A percentile compares a stretch with the other conserved stretches of the same genome.
Conservation (phyloP, 2,797 vertebrate species). For the Neosalanx taihuensis region DNA sequence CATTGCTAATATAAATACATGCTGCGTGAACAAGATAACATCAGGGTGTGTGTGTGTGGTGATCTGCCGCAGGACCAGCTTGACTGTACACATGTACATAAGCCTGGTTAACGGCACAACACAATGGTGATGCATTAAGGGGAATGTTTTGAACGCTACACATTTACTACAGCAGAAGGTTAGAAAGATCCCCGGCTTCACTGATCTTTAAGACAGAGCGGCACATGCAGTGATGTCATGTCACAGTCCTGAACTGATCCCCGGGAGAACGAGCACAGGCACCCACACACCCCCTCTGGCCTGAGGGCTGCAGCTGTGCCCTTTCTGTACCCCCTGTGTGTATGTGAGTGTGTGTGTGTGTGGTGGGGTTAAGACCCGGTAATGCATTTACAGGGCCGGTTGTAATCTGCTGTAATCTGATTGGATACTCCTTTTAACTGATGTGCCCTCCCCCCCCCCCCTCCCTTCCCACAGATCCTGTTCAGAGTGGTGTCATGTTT, state of each 20-base stretch:
- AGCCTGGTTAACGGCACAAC: background rate
- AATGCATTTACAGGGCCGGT: conserved; percentile 32
- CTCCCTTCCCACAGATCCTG: conserved; percentile 17
- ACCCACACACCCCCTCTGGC: background rate
- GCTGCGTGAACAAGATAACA: background rate
- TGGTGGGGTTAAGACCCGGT: conserved; percentile 11
- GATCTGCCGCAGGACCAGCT: background rate
- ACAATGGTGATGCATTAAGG: background rate
- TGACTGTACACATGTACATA: too few relatives aligned
- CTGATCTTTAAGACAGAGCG: conserved; percentile 27
- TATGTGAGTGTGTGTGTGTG: conserved; percentile 29
- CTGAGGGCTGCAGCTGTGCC: conserved; percentile 25
- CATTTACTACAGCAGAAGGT: background rate
- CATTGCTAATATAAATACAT: background rate
- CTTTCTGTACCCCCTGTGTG: conserved; percentile 17
- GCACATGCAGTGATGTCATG: conserved; percentile 53
- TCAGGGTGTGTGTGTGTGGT: background rate
- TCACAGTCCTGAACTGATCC: conserved; percentile 50
- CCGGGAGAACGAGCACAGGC: conserved; percentile 20
- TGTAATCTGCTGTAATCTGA: conserved; percentile 23
- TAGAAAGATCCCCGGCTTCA: conserved; percentile 34
- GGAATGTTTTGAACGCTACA: background rate
- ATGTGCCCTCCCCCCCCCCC: conserved; percentile 6
- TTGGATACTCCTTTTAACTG: conserved; percentile 26
- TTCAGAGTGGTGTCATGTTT: conserved; percentile 33